These are phyloP conservation scores for Coelogynopora nodosa DNA, from an alignment of 2,888 invertebrate genomes.

Conservation along the genomic window DNA sequence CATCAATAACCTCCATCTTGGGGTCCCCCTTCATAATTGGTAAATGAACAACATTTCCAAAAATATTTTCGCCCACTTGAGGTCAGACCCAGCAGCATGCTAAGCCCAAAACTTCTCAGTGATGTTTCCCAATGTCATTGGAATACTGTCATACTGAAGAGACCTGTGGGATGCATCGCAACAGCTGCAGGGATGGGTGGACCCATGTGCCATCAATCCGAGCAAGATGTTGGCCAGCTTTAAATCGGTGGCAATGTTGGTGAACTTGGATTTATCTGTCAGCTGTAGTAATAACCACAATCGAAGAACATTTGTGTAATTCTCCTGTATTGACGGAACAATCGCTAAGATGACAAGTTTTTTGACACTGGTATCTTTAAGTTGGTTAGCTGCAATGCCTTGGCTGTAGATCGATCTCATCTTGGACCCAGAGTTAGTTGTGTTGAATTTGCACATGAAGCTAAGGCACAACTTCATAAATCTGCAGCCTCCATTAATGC, in stretches of 20 bases:
- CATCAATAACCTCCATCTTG: neutral
- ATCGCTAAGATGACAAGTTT: conserved; percentile 22
- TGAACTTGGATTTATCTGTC: neutral
- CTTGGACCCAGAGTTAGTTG: neutral
- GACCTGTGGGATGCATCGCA: neutral
- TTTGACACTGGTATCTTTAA: conserved; percentile 35
- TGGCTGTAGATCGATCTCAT: neutral
- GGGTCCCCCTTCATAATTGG: neutral
- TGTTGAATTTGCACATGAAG: neutral
- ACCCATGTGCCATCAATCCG: conserved; percentile 32
- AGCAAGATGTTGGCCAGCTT: conserved; percentile 33
- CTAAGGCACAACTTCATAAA: conserved; percentile 10
- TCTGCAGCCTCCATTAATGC: conserved; percentile 34
- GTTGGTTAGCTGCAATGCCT: neutral
- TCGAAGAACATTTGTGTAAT: conserved; percentile 18
- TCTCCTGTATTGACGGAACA: neutral
- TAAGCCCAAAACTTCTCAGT: neutral
- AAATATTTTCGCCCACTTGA: neutral
- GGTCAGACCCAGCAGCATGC: neutral
- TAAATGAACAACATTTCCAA: conserved; percentile 17
- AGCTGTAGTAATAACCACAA: neutral
- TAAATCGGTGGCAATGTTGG: neutral
- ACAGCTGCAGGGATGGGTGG: conserved; percentile 1
- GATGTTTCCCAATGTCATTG: neutral
- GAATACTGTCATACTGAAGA: neutral